Base-by-base conservation (phyloP, 2,888 invertebrate species). In the Metacarcinus magister region DNA sequence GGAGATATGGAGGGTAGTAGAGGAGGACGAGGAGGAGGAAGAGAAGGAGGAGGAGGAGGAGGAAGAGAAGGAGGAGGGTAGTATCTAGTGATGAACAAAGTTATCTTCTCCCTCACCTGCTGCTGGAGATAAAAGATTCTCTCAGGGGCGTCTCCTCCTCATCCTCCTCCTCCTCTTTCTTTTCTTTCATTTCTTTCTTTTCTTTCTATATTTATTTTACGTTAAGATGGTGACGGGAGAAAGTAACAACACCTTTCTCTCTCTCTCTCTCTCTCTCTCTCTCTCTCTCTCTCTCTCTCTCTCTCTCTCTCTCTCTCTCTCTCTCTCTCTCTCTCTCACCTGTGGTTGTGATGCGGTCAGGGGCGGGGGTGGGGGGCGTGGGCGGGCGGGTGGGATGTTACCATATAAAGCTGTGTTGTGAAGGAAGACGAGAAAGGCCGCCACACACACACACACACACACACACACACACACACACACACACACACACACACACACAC, bases 231-330 rank as follows among this genome's bases (percentile, higher is more conserved):
- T 82, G 82, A 82, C 28, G 7, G n/a, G 48, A 19, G 46, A 44
- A 92, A 43, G 82, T 82, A 23, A 16, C 8, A 82, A 32, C 7
- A 82, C 32, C 93, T 93, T 43, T 93, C 93, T 93, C 75, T 93
- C 93, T 67, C 67, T 93, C 93, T 93, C 93, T 93, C 93, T 93
- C 93, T 93, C 93, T 93, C 67, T 93, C 93, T 93, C 93, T 93
- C 93, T 93, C 93, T 93, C 93, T 93, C 93, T 93, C 93, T 93
- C 93, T 93, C 93, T 93, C 93, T 93, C 75, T 67, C 75, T 67
- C 75, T 67, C 75, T 67, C 75, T 67, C 75, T 67, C 93, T 93
- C 67, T 93, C 93, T 93, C 93, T 93, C 93, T 93, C 93, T 60
- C 60, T 67, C 54, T 93, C 32, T 44, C 48, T n/a, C 92, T 92